Evolutionary conservation across 35 echinoderm and acorn worm species (phyloP).

Genomic region (Diadema setosum): DNA sequence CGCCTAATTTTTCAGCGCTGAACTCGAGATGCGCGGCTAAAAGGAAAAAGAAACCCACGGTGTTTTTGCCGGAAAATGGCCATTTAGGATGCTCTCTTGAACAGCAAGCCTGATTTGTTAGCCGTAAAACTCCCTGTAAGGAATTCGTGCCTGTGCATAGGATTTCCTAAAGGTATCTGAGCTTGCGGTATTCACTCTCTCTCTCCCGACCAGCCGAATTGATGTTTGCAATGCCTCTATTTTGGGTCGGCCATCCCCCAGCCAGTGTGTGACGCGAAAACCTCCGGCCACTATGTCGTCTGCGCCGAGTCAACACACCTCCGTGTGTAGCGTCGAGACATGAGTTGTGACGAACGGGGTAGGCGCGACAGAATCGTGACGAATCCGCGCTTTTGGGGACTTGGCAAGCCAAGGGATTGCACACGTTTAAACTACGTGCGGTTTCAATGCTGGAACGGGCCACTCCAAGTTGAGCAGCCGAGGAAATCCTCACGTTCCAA

Average conservation of each 20-base stretch:
- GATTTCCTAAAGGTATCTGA: neutral
- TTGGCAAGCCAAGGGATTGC: slow-evolving; percentile 38
- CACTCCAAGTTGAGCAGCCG: slow-evolving; percentile 2
- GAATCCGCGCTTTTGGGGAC: slow-evolving; percentile 33
- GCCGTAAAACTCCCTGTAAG: slow-evolving; percentile 11
- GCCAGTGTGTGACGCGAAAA: neutral
- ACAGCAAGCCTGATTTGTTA: slow-evolving; percentile 39
- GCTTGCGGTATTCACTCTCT: neutral
- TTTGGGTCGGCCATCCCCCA: neutral
- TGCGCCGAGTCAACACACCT: neutral
- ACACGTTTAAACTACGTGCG: slow-evolving; percentile 72
- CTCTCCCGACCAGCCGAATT: neutral
- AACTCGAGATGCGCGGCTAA: neutral
- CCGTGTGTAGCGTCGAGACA: neutral
- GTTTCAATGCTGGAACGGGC: slow-evolving; percentile 60
- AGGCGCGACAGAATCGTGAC: slow-evolving; percentile 45
- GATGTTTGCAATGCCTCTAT: neutral
- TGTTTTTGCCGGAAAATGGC: slow-evolving; percentile 43
- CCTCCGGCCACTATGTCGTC: neutral
- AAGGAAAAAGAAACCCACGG: slow-evolving; percentile 6
- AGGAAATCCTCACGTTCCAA: slow-evolving; percentile 1
- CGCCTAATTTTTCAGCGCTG: no score
- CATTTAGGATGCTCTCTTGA: slow-evolving; percentile 57
- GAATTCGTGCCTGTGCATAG: slow-evolving; percentile 12
- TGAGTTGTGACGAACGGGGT: no score